Conservation (phyloP, 2,113 vertebrate genomes). For the Nanorana parkeri region DNA sequence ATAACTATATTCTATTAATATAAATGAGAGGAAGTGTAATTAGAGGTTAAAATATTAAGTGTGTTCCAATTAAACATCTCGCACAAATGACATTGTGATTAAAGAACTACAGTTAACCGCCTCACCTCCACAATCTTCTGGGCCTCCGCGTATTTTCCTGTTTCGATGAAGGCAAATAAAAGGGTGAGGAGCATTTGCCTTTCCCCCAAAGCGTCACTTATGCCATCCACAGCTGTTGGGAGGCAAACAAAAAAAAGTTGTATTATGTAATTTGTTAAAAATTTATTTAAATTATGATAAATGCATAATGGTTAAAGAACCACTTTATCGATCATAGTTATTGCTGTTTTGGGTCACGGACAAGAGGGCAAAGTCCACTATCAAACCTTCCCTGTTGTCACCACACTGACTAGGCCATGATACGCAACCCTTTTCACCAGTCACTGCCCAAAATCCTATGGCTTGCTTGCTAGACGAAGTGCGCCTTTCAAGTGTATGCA, state of each 20-base stretch:
- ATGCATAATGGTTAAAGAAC: not conserved
- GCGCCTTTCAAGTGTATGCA: no score
- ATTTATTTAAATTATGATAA: not conserved
- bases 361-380: not conserved
- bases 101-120: slow-evolving; percentile 64
- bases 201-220: slow-evolving; percentile 87
- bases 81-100: slow-evolving; percentile 72
- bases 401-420: no score
- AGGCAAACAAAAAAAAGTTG: slow-evolving; percentile 33
- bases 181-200: slow-evolving; percentile 93
- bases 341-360: not conserved
- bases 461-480: no score
- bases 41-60: slow-evolving; percentile 76
- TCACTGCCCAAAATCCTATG: no score
- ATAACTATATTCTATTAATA: slow-evolving; percentile 75
- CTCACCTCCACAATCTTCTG: slow-evolving; percentile 95
- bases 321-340: not conserved
- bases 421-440: no score
- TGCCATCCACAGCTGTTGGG: slow-evolving; percentile 84
- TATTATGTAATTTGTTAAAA: slow-evolving; percentile 38
- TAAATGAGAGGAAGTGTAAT: slow-evolving; percentile 76
- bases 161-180: slow-evolving; percentile 91
- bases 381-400: no score
- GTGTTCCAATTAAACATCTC: slow-evolving; percentile 75
- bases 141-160: slow-evolving; percentile 90